Conservation (phyloP, 2,113 vertebrate species). For the Galeopterus variegatus region DNA sequence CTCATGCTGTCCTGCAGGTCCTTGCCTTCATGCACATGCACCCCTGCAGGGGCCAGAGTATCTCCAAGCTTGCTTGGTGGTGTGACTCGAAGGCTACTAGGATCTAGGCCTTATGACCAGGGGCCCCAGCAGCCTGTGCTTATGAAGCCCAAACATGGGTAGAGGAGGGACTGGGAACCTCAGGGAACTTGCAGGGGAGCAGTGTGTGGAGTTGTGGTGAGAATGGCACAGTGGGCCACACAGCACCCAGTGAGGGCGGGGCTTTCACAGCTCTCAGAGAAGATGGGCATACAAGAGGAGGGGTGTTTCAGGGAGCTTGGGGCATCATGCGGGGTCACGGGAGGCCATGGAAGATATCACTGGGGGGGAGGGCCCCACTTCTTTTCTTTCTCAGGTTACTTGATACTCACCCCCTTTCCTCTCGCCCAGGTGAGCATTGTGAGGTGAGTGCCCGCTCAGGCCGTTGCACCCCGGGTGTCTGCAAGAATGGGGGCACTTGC, state of each 20-base stretch:
- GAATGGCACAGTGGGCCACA: neutral
- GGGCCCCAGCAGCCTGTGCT: neutral
- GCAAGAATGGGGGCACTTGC: conserved; percentile 95
- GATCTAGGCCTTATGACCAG: neutral
- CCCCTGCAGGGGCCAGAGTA: neutral
- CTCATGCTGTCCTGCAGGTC: neutral
- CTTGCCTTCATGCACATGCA: neutral
- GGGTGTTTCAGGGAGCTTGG: neutral
- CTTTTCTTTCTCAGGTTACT: neutral
- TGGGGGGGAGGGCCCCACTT: fast-evolving
- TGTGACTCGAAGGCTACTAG: neutral
- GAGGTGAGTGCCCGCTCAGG: conserved; percentile 94
- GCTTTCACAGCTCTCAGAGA: neutral
- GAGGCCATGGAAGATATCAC: neutral
- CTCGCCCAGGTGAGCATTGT: conserved; percentile 91
- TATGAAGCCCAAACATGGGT: neutral
- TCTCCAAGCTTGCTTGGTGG: neutral
- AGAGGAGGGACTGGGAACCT: neutral
- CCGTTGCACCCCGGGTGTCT: conserved; percentile 93
- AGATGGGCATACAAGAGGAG: neutral
- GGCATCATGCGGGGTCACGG: neutral
- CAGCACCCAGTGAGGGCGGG: neutral
- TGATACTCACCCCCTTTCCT: neutral
- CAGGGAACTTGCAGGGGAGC: neutral
- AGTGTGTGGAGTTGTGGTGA: too few species aligned